These are phyloP conservation scores for Drosophila incognita DNA, from an alignment of 2,888 invertebrate species.

Conservation along the genomic window DNA sequence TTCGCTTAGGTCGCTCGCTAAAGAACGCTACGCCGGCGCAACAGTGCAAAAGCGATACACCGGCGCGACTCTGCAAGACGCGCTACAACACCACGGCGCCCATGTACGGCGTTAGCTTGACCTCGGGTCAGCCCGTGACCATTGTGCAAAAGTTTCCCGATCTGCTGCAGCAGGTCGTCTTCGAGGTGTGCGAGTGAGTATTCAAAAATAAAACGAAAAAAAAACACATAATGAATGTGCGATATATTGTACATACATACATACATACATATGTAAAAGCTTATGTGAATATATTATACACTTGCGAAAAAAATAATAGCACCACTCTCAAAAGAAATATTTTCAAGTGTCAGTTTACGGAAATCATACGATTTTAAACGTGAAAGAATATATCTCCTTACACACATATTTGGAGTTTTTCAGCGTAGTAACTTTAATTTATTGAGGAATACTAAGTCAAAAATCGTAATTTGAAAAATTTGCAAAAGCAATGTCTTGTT, in stretches of 20 bases:
- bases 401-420: no score
- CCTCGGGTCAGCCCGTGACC: conserved; percentile 96
- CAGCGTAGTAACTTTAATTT: neutral
- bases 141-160: conserved; percentile 98
- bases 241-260: neutral
- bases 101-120: conserved; percentile 96
- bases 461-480: neutral
- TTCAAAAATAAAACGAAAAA: neutral
- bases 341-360: neutral
- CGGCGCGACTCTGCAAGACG: conserved; percentile 93
- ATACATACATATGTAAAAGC: neutral
- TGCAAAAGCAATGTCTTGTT: neutral
- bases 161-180: conserved; percentile 95
- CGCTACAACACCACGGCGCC: conserved; percentile 97
- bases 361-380: neutral
- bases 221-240: neutral
- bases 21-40: conserved; percentile 77
- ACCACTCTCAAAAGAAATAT: neutral
- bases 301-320: neutral
- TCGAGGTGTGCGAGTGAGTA: conserved; percentile 96
- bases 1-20: conserved; percentile 82
- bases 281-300: neutral
- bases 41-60: conserved; percentile 87
- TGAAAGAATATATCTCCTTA: no score
- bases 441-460: neutral